Base-by-base conservation (phyloP, 2,113 vertebrate species). In the human (Homo sapiens) region DNA sequence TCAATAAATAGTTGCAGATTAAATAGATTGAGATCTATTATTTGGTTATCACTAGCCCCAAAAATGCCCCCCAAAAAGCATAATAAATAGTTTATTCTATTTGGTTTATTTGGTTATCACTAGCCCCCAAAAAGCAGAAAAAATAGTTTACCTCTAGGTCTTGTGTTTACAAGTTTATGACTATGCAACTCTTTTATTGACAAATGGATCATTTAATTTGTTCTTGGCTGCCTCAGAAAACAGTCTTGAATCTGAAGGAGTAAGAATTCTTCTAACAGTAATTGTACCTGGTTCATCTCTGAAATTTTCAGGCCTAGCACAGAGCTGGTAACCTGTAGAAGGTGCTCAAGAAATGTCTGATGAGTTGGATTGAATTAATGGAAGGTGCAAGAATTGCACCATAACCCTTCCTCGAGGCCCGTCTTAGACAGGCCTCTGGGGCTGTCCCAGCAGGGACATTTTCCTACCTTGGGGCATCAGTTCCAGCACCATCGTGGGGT, bases 391-490 rank as follows among this genome's bases (percentile, higher is more conserved):
- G 32, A 22, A 23, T 76, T 70, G 40, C 11, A 43, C 8, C 22
- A 43, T 38, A 30, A 14, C 30, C 5, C 35, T 50, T 66, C 66
- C 40, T 52, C 2, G 35, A 79, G 61, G 2, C 5, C 55, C 17
- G 48, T 48, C 13, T 59, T 25, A 40, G 45, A 93, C 25, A 70
- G 68, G 11, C 25, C 14, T 72, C 23, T 6, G 43, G 52, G 35
- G 27, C 13, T 32, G 6, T 61, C 9, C 14, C 5, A 81, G 48
- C 25, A 12, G 0, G 35, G 14, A 57, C 1, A 2, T 45, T 92
- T 64, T 96, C 98, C 87, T 92, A 99, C 99, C 99, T 0, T 99
- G 66, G 20, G 99, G 99, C 99, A 99, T 99, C 72, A 99, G 98
- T n/a, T 99, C 98, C 72, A 99, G 95, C 86, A 99, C 99, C 95